Conservation (phyloP, 2,888 invertebrate genomes). For the Ennomos quercinarius region DNA sequence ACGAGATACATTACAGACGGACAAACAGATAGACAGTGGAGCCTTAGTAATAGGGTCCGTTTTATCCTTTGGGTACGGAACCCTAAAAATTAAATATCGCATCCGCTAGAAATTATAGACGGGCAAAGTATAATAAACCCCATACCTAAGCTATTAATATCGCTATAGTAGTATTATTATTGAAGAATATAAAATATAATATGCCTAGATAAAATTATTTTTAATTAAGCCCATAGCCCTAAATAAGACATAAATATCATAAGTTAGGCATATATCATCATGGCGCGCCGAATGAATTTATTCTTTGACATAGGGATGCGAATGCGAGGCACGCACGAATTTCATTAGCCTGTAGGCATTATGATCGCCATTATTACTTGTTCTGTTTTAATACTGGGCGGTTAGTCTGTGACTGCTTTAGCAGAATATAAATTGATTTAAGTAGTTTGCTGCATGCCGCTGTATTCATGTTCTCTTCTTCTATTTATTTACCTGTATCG, state of each 20-base stretch:
- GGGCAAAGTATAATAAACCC: no score
- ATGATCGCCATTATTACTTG: constrained; percentile 35
- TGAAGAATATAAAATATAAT: no score
- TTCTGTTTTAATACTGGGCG: constrained; percentile 27
- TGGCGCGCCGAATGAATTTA: constrained; percentile 12
- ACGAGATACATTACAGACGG: no score
- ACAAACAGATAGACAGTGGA: no score
- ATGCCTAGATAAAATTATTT: background rate
- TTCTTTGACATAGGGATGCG: constrained; percentile 26
- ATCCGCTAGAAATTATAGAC: no score
- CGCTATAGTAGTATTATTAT: no score
- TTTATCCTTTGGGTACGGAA: no score
- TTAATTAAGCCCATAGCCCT: constrained; percentile 8
- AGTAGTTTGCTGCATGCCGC: constrained; percentile 3
- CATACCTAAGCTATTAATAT: no score
- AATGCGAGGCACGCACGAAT: constrained; percentile 40
- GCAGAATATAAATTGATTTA: constrained; percentile 24
- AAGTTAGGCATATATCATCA: constrained; percentile 9
- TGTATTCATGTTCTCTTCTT: no score
- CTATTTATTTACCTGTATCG: no score
- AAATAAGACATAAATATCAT: background rate
- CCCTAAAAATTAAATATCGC: no score
- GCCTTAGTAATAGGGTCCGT: no score
- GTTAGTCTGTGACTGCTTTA: constrained; percentile 21
- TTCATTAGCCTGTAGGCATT: constrained; percentile 40